Conservation (phyloP, 2,797 vertebrate species). For the Paratrypauchen microcephalus region DNA sequence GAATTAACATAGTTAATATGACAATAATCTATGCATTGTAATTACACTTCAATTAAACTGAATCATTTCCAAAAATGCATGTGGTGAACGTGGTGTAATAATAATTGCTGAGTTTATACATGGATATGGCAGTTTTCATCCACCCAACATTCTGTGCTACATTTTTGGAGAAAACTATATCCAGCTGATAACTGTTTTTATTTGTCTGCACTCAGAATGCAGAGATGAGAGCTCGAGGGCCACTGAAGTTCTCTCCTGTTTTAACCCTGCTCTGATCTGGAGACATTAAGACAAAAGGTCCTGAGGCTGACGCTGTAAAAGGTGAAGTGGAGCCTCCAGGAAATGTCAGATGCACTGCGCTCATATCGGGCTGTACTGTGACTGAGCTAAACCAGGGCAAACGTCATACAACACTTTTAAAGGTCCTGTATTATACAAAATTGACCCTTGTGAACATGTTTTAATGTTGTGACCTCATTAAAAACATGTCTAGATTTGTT, state of each 20-base stretch:
- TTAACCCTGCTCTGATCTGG: neutral
- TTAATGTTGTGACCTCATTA: too few relatives aligned
- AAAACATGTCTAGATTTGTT: too few relatives aligned
- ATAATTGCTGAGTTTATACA: too few relatives aligned
- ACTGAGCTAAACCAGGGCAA: neutral
- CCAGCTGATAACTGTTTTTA: neutral
- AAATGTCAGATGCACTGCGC: slow-evolving; percentile 5
- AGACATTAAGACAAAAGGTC: slow-evolving; percentile 15
- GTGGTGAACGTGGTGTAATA: too few relatives aligned
- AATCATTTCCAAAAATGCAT: too few relatives aligned
- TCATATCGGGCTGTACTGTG: neutral
- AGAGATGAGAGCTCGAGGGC: neutral
- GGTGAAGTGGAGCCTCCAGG: slow-evolving; percentile 22
- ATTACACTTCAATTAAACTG: too few relatives aligned
- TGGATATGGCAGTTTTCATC: too few relatives aligned
- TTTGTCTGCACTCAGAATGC: neutral
- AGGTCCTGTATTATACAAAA: too few relatives aligned
- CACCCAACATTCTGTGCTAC: neutral
- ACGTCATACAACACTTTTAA: neutral
- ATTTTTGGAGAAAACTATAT: too few relatives aligned
- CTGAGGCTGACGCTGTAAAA: slow-evolving; percentile 9
- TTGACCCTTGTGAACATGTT: too few relatives aligned
- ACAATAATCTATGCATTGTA: too few relatives aligned
- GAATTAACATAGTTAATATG: too few relatives aligned
- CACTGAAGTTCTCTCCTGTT: neutral